Evolutionary conservation across 2,113 vertebrate species (phyloP), one percentile per base, ranked within the genome.

Genomic region (Mormoops blainvillei): DNA sequence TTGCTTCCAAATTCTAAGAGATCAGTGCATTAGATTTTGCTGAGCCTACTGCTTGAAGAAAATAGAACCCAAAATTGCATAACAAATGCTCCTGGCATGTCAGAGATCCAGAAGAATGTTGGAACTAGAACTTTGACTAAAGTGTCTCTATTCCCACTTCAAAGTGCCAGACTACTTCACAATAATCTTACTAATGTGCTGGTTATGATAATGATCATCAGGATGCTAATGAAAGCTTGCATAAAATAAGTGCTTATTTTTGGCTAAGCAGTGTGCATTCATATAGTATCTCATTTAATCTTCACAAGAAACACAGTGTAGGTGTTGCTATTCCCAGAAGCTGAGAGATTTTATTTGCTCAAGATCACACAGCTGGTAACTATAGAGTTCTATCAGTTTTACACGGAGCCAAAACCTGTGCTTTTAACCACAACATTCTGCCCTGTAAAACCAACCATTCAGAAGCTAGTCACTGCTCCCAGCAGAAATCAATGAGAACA

Each of bases 41-140:
- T 93, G 56, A 36, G 38, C 63, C 93, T 68, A 26, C 71, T 41
- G 82, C 67, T 87, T 85, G 26, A 81, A 95, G 63, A 87, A 95
- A 89, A 58, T 12, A 61, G 87, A 71, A 80, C 56, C 36, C 38
- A 43, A 36, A 58, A 31, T 70, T 63, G 1, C 12, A 48, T 33
- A 67, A 58, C 48, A 48, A 92, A 85, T 92, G 28, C 15, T 48
- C 58, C 36, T 73, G 43, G 36, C 61, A 33, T n/a, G 33, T 4
- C 9, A 76, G 63, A 80, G 20, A 74, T 38, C 56, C 58, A 84
- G 81, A 43, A 81, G 76, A 70, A 74, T 81, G 28, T 20, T 36
- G n/a, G 12, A 87, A 31, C 26, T 94, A 26, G 5, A 89, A 58
- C 16, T 52, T 74, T 13, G 81, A 83, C 63, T 41, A 61, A 50